Percentiles rank a stretch among this genome's conserved stretches.
These are phyloP conservation scores for Epizoanthus illoricatus DNA, from an alignment of 92 coral and sea anemone species.

Conservation along the genomic window DNA sequence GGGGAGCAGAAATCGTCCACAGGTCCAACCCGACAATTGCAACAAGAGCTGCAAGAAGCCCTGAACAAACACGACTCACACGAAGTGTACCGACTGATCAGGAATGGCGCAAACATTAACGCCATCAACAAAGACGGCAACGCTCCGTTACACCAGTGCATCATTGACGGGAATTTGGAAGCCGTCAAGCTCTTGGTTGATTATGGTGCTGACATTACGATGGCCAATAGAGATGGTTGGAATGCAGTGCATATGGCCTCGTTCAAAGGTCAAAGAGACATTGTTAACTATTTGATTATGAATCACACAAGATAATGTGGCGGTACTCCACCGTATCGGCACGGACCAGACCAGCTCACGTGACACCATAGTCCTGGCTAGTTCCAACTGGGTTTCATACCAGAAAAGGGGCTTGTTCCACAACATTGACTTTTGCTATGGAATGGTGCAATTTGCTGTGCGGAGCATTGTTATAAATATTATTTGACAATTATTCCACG, in stretches of 20 bases:
- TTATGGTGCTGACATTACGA: slow-evolving; percentile 66
- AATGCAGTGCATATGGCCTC: slow-evolving; percentile 78
- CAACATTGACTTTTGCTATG: no score
- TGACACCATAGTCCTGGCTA: no score
- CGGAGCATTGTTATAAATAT: no score
- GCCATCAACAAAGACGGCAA: slow-evolving; percentile 66
- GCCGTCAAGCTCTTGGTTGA: slow-evolving; percentile 74
- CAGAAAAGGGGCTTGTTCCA: no score
- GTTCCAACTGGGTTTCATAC: no score
- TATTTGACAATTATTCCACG: no score
- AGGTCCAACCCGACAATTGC: slow-evolving; percentile 7
- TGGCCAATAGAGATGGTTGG: slow-evolving; percentile 78
- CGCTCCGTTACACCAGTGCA: slow-evolving; percentile 72
- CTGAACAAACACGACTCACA: slow-evolving; percentile 57
- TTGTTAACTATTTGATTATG: slow-evolving; percentile 63
- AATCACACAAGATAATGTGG: slow-evolving; percentile 25
- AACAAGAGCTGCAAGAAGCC: slow-evolving; percentile 63
- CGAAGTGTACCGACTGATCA: slow-evolving; percentile 56
- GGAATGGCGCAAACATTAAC: slow-evolving; percentile 61
- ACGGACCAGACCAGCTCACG: no score
- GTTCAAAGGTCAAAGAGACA: slow-evolving; percentile 68
- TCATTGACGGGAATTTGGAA: slow-evolving; percentile 69
- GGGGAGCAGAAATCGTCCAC: slow-evolving; percentile 13
- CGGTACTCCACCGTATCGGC: neutral
- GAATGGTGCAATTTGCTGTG: no score